phyloP scores from a whole-genome alignment of 1,140 invertebrate species.

The Holotrichia oblita region DNA sequence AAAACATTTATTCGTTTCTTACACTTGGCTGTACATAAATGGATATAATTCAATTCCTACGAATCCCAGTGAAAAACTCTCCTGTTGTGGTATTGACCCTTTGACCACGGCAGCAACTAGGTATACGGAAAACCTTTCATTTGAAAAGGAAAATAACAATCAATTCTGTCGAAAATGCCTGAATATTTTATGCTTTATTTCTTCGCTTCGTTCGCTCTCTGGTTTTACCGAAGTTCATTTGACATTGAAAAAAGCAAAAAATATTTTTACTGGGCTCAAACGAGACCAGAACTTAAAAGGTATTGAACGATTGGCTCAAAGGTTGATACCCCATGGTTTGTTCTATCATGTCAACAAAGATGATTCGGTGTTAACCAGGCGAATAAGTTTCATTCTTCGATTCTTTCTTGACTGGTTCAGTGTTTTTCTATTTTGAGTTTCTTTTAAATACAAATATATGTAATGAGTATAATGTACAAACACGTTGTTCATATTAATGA shows the following conservation, averaged over 20 bases:
- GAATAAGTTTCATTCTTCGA: neutral
- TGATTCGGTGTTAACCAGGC: neutral
- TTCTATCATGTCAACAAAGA: neutral
- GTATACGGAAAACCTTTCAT: conserved; percentile 15
- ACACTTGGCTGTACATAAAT: conserved; percentile 30
- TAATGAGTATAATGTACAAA: no score
- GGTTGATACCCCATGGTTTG: neutral
- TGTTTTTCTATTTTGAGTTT: neutral
- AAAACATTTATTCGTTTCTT: conserved; percentile 34
- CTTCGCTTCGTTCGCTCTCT: neutral
- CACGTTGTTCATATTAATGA: no score
- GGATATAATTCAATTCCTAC: conserved; percentile 26
- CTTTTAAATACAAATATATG: no score
- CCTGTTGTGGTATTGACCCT: conserved; percentile 29
- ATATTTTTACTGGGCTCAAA: neutral
- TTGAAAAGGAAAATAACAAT: conserved; percentile 36
- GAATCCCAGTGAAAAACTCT: conserved; percentile 26
- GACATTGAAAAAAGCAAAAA: neutral
- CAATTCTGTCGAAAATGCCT: conserved; percentile 28
- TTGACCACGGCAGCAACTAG: neutral
- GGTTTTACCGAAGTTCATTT: neutral
- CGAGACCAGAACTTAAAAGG: neutral
- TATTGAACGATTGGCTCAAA: neutral
- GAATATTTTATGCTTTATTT: conserved; percentile 13
- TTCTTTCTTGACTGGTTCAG: neutral